A percentile compares a stretch with the other conserved stretches of the same genome.
These are phyloP conservation scores for Actinostola sp. DNA, from an alignment of 92 coral and sea anemone species.

Conservation along the genomic window DNA sequence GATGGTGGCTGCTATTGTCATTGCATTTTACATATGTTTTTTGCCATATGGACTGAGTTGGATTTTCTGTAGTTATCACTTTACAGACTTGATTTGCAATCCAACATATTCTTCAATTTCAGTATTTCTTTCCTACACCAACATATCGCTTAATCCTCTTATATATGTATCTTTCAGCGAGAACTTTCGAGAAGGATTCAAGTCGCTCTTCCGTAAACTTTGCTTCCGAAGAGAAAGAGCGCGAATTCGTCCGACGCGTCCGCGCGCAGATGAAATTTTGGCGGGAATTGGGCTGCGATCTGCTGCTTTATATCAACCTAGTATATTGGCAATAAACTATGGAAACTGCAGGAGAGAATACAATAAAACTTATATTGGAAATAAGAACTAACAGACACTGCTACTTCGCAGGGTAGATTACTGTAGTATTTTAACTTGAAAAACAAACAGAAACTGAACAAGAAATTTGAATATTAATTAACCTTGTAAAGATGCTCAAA, in stretches of 20 bases:
- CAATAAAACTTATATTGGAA: background rate
- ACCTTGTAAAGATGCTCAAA: too few species aligned
- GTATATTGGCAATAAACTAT: background rate
- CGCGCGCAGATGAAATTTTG: conserved; percentile 7
- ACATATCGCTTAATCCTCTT: conserved; percentile 63
- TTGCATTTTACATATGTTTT: conserved; percentile 54
- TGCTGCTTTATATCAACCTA: conserved; percentile 1
- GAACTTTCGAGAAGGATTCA: conserved; percentile 61
- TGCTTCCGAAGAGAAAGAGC: conserved; percentile 8
- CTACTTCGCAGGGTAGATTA: background rate
- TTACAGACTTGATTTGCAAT: conserved; percentile 32
- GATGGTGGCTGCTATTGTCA: conserved; percentile 50
- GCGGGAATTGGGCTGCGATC: conserved; percentile 30
- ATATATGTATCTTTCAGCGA: conserved; percentile 64
- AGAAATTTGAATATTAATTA: too few species aligned
- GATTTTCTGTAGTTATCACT: conserved; percentile 62
- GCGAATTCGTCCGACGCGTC: conserved; percentile 22
- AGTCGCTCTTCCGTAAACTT: conserved; percentile 12
- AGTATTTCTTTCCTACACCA: conserved; percentile 53
- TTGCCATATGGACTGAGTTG: conserved; percentile 65
- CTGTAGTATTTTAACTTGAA: background rate
- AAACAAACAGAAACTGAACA: too few species aligned
- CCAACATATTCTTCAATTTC: conserved; percentile 39
- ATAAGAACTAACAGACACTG: too few species aligned
- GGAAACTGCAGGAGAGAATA: background rate